Evolutionary conservation across 1,140 invertebrate species (phyloP), one percentile per base, ranked within the genome.

Genomic region (Pissodes strobi): DNA sequence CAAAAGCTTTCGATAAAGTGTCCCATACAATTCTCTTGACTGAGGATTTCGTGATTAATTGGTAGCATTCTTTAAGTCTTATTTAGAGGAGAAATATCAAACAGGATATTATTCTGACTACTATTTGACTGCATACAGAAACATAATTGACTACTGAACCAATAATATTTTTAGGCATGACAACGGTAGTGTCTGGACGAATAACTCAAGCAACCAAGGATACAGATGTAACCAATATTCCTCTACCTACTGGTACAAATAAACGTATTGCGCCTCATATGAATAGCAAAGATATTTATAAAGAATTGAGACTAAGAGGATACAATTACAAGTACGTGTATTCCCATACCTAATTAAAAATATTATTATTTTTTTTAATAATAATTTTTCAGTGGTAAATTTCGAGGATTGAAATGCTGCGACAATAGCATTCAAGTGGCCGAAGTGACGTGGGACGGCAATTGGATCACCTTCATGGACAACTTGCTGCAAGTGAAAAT

Each of bases 401-500:
- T 63, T 23, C 25, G 13, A 12, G 18, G 30, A 0, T 9, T 62
- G 5, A 5, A 62, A 18, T 17, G 8, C 18, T 64, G 52, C 43
- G 62, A 64, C 43, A 38, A 9, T 10, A 49, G 62, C 34, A 27
- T 8, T 22, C 39, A 64, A 49, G 12, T 22, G n/a, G 51, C n/a
- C 8, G 12, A 74, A 17, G 77, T 88, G 0, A 66, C 69, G 23
- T 94, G 92, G 92, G 78, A 79, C 12, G 75, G 89, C 69, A 95
- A 96, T 76, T 98, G 93, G 93, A 87, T 95, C 0, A 85, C 93
- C 0, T 97, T 95, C 77, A 87, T 97, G 83, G 95, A 98, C 76
- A 93, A 89, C 13, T 90, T 97, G 87, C 78, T 97, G 13, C 95
- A 98, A 76, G 86, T 96, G 64, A 86, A 89, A 65, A 88, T 97